Evolutionary conservation across 2,888 invertebrate species (phyloP).

Genomic region (Carterocephalus palaemon): DNA sequence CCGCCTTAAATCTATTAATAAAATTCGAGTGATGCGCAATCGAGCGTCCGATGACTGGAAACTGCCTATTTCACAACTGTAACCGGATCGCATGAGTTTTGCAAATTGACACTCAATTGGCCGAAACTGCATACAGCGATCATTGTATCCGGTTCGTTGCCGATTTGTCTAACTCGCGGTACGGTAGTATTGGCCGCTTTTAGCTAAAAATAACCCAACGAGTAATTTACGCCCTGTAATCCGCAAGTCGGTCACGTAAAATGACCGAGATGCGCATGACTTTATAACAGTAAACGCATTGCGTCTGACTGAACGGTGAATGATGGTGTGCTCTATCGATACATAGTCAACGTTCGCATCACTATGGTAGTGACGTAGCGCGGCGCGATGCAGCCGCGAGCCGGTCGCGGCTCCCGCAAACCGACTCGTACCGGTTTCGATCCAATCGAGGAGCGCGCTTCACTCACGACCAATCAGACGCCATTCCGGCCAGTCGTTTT

Average conservation of each 20-base stretch:
- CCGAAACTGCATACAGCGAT: slow-evolving; percentile 42
- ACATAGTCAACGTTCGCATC: slow-evolving; percentile 41
- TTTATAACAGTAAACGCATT: background rate
- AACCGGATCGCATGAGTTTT: slow-evolving; percentile 44
- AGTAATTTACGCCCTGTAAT: background rate
- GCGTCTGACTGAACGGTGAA: background rate
- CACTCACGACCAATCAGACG: slow-evolving; percentile 68
- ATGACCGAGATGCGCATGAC: background rate
- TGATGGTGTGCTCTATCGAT: slow-evolving; percentile 31
- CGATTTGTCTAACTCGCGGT: slow-evolving; percentile 31
- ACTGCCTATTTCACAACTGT: slow-evolving; percentile 29
- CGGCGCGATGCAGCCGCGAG: slow-evolving; percentile 60
- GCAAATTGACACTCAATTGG: slow-evolving; percentile 45
- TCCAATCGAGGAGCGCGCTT: slow-evolving; percentile 63
- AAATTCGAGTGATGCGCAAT: slow-evolving; percentile 27
- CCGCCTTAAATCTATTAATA: slow-evolving; percentile 15
- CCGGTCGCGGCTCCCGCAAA: slow-evolving; percentile 66
- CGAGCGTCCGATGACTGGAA: slow-evolving; percentile 3
- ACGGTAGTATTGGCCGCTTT: slow-evolving; percentile 14
- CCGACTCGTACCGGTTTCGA: slow-evolving; percentile 69
- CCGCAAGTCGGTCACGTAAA: background rate
- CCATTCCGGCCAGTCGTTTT: slow-evolving; percentile 57
- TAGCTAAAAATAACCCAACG: slow-evolving; percentile 29
- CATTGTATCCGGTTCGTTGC: slow-evolving; percentile 45
- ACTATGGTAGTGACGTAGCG: slow-evolving; percentile 48